phyloP scores from a whole-genome alignment of 2,888 invertebrate genomes.

The Prosopocoilus inquinatus region DNA sequence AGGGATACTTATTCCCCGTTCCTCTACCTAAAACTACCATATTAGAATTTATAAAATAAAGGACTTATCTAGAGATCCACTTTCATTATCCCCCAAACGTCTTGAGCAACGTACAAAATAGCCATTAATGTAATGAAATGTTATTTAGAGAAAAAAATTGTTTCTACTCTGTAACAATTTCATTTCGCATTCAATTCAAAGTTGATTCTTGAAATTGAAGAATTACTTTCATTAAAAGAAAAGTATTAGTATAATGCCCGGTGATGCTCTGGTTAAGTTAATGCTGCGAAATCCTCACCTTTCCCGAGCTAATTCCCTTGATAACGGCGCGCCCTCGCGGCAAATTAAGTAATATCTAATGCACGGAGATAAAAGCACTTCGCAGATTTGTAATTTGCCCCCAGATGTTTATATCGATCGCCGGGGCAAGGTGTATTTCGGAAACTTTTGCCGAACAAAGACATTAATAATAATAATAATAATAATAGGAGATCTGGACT shows the following conservation, averaged over 20 bases:
- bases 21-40: no score
- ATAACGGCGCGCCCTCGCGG: constrained; percentile 24
- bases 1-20: no score
- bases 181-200: no score
- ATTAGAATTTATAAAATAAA: no score
- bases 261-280: constrained; percentile 25
- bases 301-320: constrained; percentile 30
- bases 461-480: neutral
- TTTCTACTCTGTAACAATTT: no score
- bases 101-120: no score
- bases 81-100: no score
- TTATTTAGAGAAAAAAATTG: no score
- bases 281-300: constrained; percentile 30
- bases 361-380: constrained; percentile 15
- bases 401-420: constrained; percentile 15
- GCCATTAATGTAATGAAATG: no score
- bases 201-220: neutral
- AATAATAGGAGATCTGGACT: neutral
- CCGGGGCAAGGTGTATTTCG: neutral
- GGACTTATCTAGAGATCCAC: no score
- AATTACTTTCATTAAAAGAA: constrained; percentile 21
- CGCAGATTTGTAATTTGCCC: constrained; percentile 18
- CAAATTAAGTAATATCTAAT: constrained; percentile 31
- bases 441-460: neutral
- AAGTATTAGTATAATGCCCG: constrained; percentile 27